phyloP scores from a whole-genome alignment of 2,888 invertebrate genomes.

The Ommatoiulus sabulosus region DNA sequence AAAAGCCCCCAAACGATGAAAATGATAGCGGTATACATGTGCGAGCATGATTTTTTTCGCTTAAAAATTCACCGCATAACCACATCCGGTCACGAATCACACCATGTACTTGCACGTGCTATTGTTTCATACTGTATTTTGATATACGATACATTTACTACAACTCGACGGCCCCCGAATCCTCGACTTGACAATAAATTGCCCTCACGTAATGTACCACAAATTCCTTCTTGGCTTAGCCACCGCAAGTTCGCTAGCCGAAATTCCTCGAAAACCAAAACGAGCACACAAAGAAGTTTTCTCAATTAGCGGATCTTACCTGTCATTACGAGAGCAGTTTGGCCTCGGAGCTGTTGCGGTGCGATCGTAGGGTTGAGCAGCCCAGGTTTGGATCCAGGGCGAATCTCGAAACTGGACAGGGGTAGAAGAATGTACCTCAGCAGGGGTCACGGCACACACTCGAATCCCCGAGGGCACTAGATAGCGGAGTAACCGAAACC shows the following conservation, averaged over 20 bases:
- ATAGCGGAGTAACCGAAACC: background rate
- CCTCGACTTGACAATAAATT: background rate
- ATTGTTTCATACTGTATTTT: no score
- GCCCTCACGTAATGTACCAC: background rate
- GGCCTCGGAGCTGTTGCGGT: background rate
- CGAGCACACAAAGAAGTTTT: background rate
- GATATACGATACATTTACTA: no score
- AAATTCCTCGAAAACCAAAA: constrained; percentile 13
- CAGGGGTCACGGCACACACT: background rate
- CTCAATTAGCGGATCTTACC: constrained; percentile 10
- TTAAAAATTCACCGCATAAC: no score
- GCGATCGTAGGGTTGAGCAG: background rate
- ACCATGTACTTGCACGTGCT: no score
- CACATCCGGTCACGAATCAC: no score
- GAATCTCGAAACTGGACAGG: background rate
- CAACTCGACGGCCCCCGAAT: no score
- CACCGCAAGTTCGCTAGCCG: background rate
- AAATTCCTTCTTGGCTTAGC: background rate
- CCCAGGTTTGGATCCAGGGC: background rate
- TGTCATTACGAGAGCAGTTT: constrained; percentile 10
- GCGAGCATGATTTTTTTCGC: no score
- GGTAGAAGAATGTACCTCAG: background rate
- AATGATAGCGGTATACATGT: no score
- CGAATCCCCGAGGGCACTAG: background rate
- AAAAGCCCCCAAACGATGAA: no score